These are phyloP conservation scores for Spilogale gracilis DNA, from an alignment of 2,113 vertebrate species.

Conservation along the genomic window DNA sequence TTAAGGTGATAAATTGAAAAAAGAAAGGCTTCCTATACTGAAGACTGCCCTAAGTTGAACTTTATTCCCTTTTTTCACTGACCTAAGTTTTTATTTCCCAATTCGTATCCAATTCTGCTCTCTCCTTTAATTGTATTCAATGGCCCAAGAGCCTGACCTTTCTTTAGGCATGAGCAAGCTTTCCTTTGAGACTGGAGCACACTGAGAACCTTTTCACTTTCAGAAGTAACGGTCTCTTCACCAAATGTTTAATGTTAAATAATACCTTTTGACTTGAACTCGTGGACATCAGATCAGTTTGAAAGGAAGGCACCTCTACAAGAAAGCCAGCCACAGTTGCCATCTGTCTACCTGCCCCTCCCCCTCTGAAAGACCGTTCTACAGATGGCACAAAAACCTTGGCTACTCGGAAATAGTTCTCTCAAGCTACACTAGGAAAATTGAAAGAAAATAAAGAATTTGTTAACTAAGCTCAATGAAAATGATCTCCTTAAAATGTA, in stretches of 20 bases:
- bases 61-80: neutral
- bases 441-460: constrained; percentile 20
- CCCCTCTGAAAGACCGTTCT: neutral
- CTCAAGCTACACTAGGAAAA: neutral
- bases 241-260: neutral
- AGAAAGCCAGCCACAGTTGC: neutral
- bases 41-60: neutral
- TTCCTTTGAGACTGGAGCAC: neutral
- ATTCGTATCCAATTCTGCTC: neutral
- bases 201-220: neutral
- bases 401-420: neutral
- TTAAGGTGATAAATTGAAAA: neutral
- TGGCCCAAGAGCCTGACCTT: neutral
- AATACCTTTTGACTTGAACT: neutral
- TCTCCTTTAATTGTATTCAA: neutral
- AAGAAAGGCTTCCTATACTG: neutral
- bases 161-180: neutral
- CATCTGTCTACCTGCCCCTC: neutral
- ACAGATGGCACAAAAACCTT: neutral
- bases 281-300: neutral
- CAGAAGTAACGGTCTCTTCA: constrained; percentile 3
- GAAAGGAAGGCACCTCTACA: neutral
- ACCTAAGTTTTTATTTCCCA: neutral
- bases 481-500: constrained; percentile 15
- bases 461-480: constrained; percentile 15